Conservation (phyloP, 1,140 invertebrate species). For the Meteorus sp. region DNA sequence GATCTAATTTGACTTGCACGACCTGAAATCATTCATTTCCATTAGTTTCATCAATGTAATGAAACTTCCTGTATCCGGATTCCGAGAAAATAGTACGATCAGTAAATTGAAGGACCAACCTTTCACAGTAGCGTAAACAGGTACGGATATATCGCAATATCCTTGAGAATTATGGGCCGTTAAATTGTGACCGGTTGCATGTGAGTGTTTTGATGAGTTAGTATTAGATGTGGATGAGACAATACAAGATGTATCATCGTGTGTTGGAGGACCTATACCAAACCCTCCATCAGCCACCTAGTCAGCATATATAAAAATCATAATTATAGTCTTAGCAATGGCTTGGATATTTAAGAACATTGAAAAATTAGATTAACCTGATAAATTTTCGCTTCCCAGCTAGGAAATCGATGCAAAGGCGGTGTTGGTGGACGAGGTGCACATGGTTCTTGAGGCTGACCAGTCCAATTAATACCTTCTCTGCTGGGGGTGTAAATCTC, state of each 20-base stretch:
- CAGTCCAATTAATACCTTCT: constrained; percentile 60
- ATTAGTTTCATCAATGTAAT: too few species aligned
- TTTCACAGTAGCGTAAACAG: constrained; percentile 95
- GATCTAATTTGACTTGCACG: constrained; percentile 93
- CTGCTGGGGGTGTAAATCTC: constrained; percentile 92
- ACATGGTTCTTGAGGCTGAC: constrained; percentile 43
- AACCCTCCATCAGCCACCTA: constrained; percentile 84
- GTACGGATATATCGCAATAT: constrained; percentile 86
- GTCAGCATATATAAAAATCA: constrained; percentile 23
- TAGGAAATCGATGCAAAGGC: constrained; percentile 85
- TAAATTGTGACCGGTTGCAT: constrained; percentile 52
- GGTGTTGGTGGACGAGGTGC: constrained; percentile 78
- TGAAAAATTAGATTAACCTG: constrained; percentile 59
- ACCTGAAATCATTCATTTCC: too few species aligned
- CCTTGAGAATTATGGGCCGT: constrained; percentile 60
- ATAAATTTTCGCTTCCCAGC: constrained; percentile 94
- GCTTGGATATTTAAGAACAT: too few species aligned
- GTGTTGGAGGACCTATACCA: constrained; percentile 53
- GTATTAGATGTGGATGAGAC: constrained; percentile 51
- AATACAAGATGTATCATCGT: constrained; percentile 53
- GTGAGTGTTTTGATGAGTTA: constrained; percentile 56
- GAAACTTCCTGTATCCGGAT: too few species aligned
- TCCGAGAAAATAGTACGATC: constrained; percentile 15
- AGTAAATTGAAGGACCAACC: constrained; percentile 61
- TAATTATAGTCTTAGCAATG: too few species aligned